A percentile compares a stretch with the other conserved stretches of the same genome.
These are phyloP conservation scores for Heliconius hortense DNA, from an alignment of 2,888 invertebrate genomes.

Conservation along the genomic window DNA sequence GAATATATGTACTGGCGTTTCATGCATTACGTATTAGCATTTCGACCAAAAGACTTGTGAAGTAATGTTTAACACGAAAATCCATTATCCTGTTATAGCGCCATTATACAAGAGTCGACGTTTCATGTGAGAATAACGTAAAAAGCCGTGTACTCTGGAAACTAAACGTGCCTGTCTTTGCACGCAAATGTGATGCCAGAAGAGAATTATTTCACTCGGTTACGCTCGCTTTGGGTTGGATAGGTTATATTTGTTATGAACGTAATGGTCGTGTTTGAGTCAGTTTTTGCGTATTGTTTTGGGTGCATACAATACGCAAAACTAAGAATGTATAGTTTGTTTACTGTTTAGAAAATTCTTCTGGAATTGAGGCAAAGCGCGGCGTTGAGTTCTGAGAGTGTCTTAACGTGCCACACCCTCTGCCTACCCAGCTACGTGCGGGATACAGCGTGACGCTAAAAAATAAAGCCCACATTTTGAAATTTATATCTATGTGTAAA, in stretches of 20 bases:
- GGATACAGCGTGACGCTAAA: too few relatives aligned
- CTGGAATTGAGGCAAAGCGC: too few relatives aligned
- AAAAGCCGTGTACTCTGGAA: slow-evolving; percentile 18
- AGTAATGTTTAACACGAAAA: slow-evolving; percentile 17
- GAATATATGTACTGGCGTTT: neutral
- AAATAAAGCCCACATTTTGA: neutral
- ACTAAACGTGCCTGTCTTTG: slow-evolving; percentile 7
- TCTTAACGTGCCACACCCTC: too few relatives aligned
- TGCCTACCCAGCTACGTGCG: too few relatives aligned
- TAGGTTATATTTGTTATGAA: neutral
- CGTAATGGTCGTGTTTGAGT: neutral
- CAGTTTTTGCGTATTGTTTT: too few relatives aligned
- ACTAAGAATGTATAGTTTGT: too few relatives aligned
- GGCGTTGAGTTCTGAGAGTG: too few relatives aligned
- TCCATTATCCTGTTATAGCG: slow-evolving; percentile 31
- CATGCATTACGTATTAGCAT: neutral
- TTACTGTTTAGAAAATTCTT: too few relatives aligned
- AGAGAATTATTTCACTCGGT: neutral
- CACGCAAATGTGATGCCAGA: slow-evolving; percentile 3
- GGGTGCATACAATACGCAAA: too few relatives aligned
- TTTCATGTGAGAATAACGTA: slow-evolving; percentile 8
- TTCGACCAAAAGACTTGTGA: slow-evolving; percentile 14
- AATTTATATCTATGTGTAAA: neutral
- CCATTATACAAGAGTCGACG: slow-evolving; percentile 30
- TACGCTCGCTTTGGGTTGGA: neutral